Evolutionary conservation across 1,140 invertebrate genomes (phyloP).

Genomic region (Capitella teleta): DNA sequence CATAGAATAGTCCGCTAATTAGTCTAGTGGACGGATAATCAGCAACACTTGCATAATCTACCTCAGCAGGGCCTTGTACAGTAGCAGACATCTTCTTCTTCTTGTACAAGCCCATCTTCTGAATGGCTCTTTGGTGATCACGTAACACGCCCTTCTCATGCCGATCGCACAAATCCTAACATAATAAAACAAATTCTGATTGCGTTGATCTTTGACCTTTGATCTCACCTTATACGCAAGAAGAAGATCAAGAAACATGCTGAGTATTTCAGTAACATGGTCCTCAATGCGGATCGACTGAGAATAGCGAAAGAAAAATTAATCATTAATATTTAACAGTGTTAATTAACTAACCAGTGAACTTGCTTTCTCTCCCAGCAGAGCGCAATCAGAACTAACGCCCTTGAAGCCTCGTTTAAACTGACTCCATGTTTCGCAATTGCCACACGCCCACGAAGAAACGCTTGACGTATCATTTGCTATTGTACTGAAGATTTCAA

Average conservation of each 20-base stretch:
- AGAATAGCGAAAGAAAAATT: slow-evolving; percentile 2
- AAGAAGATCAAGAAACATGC: slow-evolving; percentile 53
- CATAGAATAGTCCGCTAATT: too few relatives aligned
- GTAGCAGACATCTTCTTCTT: slow-evolving; percentile 60
- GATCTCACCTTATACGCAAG: slow-evolving; percentile 47
- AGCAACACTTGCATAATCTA: too few relatives aligned
- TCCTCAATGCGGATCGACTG: slow-evolving; percentile 34
- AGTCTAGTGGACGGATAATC: too few relatives aligned
- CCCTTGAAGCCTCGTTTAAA: slow-evolving; percentile 53
- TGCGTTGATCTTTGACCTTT: not conserved
- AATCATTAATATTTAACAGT: not conserved
- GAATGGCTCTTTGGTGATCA: slow-evolving; percentile 57
- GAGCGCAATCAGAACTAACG: slow-evolving; percentile 47
- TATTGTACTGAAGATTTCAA: too few relatives aligned
- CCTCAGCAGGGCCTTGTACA: slow-evolving; percentile 43
- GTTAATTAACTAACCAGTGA: slow-evolving; percentile 23
- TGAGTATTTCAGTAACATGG: slow-evolving; percentile 52
- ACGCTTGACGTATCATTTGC: slow-evolving; percentile 35
- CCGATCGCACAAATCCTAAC: slow-evolving; percentile 54
- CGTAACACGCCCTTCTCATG: slow-evolving; percentile 57
- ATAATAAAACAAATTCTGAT: not conserved
- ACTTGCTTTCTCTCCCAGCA: slow-evolving; percentile 29
- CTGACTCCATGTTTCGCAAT: slow-evolving; percentile 50
- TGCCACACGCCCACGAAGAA: slow-evolving; percentile 51
- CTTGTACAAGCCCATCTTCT: slow-evolving; percentile 58